Evolutionary conservation across 2,888 invertebrate species (phyloP).

Genomic region (Rotaria socialis): DNA sequence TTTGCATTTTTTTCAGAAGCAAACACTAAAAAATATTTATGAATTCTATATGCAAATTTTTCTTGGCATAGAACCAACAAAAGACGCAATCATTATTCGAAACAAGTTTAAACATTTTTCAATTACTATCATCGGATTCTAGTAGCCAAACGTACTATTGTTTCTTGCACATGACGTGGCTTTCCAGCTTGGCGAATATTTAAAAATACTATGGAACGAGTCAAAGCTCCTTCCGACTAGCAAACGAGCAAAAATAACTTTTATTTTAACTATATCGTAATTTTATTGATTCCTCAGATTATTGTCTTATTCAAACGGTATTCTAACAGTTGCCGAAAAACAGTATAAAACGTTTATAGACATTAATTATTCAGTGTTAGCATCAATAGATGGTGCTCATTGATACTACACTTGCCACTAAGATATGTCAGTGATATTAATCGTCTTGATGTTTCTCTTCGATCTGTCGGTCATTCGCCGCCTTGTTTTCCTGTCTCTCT

Average conservation of each 20-base stretch:
- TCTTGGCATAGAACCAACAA: not conserved
- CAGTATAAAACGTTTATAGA: no score
- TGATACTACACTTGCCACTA: no score
- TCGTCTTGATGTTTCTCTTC: no score
- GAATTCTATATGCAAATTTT: not conserved
- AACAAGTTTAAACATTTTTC: not conserved
- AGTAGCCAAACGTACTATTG: not conserved
- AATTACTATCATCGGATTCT: not conserved
- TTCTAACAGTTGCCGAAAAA: no score
- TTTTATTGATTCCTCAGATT: no score
- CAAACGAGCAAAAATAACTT: not conserved
- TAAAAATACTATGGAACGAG: not conserved
- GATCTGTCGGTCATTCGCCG: no score
- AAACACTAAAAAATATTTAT: not conserved
- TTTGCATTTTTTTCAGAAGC: not conserved
- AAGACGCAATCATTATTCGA: not conserved
- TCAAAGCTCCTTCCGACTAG: not conserved
- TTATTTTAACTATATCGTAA: no score
- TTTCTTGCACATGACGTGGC: not conserved
- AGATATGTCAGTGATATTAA: no score
- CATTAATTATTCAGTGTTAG: no score
- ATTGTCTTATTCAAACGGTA: no score
- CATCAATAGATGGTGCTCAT: no score
- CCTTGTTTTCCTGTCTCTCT: no score
- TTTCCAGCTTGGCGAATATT: not conserved